These are phyloP conservation scores for Drosophila teissieri DNA, from an alignment of 1,140 invertebrate species.

Conservation along the genomic window DNA sequence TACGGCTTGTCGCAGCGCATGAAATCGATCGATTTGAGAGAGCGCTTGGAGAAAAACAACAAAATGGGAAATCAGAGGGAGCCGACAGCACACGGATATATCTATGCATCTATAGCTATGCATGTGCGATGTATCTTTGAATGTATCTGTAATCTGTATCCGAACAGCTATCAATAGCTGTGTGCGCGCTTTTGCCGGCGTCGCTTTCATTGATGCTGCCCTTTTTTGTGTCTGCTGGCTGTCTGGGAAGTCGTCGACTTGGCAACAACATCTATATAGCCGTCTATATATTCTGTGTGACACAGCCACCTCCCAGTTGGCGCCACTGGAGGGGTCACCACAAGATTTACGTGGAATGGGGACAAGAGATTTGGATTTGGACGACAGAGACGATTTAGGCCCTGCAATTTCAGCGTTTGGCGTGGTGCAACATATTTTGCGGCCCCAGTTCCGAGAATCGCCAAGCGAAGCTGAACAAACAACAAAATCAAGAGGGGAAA, in stretches of 20 bases:
- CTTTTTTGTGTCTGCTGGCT: conserved; percentile 66
- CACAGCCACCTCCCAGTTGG: conserved; percentile 31
- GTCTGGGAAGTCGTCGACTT: conserved; percentile 74
- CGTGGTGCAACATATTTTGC: conserved; percentile 43
- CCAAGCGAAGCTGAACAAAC: conserved; percentile 44
- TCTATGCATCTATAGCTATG: conserved; percentile 42
- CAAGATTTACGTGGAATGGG: conserved; percentile 2
- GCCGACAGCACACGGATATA: conserved; percentile 34
- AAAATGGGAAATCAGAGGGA: conserved; percentile 39
- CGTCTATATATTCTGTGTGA: conserved; percentile 19
- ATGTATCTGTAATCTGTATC: conserved; percentile 30
- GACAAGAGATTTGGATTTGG: conserved; percentile 1
- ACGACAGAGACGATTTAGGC: conserved; percentile 8
- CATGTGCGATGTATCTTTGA: conserved; percentile 20
- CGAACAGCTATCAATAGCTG: conserved; percentile 50
- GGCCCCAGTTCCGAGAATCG: conserved; percentile 39
- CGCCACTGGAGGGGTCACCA: conserved; percentile 26
- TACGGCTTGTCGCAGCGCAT: conserved; percentile 74
- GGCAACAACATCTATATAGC: conserved; percentile 57
- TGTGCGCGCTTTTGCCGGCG: conserved; percentile 52
- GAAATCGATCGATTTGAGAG: conserved; percentile 74
- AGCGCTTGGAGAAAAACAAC: conserved; percentile 21
- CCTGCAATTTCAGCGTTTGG: conserved; percentile 33
- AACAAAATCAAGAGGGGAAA: conserved; percentile 21
- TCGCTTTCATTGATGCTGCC: conserved; percentile 75